Evolutionary conservation across 2,113 vertebrate genomes (phyloP).

Genomic region (Orientallactaga bullata): DNA sequence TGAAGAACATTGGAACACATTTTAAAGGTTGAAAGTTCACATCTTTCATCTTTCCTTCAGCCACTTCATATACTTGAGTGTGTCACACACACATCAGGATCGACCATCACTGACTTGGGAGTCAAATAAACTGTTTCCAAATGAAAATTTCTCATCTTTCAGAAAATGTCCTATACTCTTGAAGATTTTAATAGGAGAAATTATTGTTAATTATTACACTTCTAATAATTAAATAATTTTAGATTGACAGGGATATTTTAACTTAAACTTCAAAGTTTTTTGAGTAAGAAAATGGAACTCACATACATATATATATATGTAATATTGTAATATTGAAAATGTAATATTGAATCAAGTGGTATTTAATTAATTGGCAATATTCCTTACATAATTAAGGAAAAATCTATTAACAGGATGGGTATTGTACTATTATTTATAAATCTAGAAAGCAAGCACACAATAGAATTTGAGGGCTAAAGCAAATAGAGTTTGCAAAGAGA

Average conservation of each 20-base stretch:
- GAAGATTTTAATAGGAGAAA: neutral
- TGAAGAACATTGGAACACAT: neutral
- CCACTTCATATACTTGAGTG: neutral
- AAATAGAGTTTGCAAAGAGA: neutral
- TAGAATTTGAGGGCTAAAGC: neutral
- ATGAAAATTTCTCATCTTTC: slow-evolving; percentile 4
- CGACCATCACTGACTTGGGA: neutral
- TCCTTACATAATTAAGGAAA: slow-evolving; percentile 29
- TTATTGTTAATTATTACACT: neutral
- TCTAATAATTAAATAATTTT: neutral
- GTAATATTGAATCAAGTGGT: neutral
- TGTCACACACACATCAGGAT: neutral
- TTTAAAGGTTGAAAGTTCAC: neutral
- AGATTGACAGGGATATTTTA: neutral
- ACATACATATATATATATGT: too few species aligned
- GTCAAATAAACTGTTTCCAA: neutral
- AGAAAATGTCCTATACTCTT: neutral
- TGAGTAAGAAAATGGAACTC: neutral
- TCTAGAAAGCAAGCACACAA: neutral
- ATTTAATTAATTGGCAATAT: neutral
- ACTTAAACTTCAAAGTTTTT: neutral
- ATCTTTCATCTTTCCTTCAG: neutral
- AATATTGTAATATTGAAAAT: slow-evolving; percentile 6
- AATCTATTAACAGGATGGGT: neutral
- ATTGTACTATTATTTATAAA: neutral